Percentiles rank a stretch among this genome's conserved stretches.
Conservation (phyloP, 2,888 invertebrate species). For the Odontomyia ornata region DNA sequence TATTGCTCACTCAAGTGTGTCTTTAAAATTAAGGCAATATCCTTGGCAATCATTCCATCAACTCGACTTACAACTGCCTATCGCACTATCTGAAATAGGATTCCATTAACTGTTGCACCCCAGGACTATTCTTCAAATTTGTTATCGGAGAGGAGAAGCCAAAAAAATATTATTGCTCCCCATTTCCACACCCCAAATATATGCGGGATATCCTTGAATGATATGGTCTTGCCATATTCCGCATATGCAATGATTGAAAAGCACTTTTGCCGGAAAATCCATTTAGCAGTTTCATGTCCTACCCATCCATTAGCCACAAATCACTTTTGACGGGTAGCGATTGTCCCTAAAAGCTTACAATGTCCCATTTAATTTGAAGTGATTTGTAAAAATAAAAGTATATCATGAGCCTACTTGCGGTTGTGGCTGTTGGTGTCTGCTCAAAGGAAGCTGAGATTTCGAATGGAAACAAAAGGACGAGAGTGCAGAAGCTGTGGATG, state of each 20-base stretch:
- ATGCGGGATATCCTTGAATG: not conserved
- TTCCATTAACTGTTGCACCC: constrained; percentile 32
- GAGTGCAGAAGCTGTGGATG: not conserved
- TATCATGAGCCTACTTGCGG: not conserved
- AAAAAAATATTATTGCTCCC: constrained; percentile 18
- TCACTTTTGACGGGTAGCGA: constrained; percentile 45
- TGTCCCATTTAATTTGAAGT: constrained; percentile 46
- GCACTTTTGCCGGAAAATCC: constrained; percentile 36
- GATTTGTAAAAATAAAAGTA: constrained; percentile 46
- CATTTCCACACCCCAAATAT: not conserved
- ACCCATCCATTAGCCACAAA: constrained; percentile 45
- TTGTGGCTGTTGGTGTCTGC: not conserved
- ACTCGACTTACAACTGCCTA: not conserved
- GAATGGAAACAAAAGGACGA: not conserved
- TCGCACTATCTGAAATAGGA: not conserved
- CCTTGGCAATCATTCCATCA: not conserved
- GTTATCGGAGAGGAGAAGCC: constrained; percentile 21
- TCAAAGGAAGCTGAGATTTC: not conserved
- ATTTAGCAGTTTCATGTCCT: constrained; percentile 36
- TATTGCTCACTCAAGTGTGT: constrained; percentile 1
- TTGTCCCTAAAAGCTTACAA: constrained; percentile 48
- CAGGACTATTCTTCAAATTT: constrained; percentile 17
- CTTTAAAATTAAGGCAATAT: constrained; percentile 21
- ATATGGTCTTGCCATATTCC: not conserved
- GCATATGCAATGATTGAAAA: constrained; percentile 36